Conservation (phyloP, 2,113 vertebrate genomes). For the Alectura lathami region DNA sequence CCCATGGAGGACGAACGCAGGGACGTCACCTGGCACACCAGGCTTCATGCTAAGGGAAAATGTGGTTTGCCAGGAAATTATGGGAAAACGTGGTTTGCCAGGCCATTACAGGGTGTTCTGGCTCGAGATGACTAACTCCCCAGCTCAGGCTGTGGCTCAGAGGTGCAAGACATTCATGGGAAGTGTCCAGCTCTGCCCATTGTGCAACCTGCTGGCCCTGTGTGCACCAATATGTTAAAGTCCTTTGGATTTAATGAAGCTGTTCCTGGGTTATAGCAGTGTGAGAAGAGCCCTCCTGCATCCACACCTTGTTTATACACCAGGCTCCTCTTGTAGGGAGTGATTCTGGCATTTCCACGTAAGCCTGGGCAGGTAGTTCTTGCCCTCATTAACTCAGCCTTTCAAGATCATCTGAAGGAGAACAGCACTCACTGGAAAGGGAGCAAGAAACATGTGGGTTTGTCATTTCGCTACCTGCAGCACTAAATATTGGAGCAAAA, state of each 20-base stretch:
- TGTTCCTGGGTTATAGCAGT: not conserved
- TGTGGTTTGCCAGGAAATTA: not conserved
- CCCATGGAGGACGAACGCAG: not conserved
- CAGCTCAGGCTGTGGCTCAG: not conserved
- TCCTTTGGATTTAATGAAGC: not conserved
- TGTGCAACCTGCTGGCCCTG: not conserved
- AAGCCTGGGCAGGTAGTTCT: not conserved
- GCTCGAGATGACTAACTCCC: not conserved
- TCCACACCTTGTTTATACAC: not conserved
- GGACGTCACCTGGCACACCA: not conserved
- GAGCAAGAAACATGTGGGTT: not conserved
- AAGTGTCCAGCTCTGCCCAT: not conserved
- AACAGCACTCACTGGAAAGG: not conserved
- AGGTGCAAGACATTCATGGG: not conserved
- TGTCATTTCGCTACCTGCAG: not conserved
- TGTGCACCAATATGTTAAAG: not conserved
- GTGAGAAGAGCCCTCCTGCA: not conserved
- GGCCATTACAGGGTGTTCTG: not conserved
- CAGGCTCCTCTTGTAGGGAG: not conserved
- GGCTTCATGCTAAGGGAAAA: not conserved
- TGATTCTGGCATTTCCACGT: not conserved
- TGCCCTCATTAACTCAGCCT: not conserved
- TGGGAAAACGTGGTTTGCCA: not conserved
- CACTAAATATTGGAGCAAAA: accelerated
- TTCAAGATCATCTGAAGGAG: not conserved